Base-by-base conservation (phyloP, 23 tunicate genomes). In the Styela clava region DNA sequence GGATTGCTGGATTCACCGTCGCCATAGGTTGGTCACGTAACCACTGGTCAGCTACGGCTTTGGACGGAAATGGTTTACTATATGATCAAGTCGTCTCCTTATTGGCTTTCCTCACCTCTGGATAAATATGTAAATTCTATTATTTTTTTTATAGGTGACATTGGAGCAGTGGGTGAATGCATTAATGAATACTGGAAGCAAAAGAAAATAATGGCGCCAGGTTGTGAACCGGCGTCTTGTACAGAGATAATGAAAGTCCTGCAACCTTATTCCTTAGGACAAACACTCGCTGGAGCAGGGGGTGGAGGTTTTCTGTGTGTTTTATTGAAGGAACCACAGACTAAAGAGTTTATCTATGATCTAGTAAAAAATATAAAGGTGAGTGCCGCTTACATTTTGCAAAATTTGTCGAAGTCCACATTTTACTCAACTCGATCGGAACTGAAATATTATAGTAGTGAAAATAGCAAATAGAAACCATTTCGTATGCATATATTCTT, bases 191-290 rank as follows among this genome's bases (percentile, higher is more conserved):
- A 93, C 69, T 87, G 98, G 98, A 29, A 68, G 62, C 98, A 93
- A 74, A 93, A 93, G 69, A 93, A 93, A 62, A 31, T 84, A 2
- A 93, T 93, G 92, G 98, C 98, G 36, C 86, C 93, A n/a, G 98
- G 98, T 30, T 87, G 93, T 62, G 98, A 93, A 52, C 98, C 98
- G 31, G 87, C 76, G 5, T 31, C 68, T 9, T 93, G 98, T 76
- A 35, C 78, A 9, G 73, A 86, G 62, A 81, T 93, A 84, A 85
- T 93, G 89, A 74, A 64, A 33, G 62, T 2, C 24, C 69, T 93
- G 67, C 33, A 68, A 2, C 84, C 86, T 1, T 74, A 63, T 62
- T 52, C 70, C 7, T 35, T 62, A 24, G 98, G 98, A 27, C 82
- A 72, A 80, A 26, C 87, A 0, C 86, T 93, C 2, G 82, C 83